Conservation (phyloP, 2,888 invertebrate genomes). For the Drosophila meridiana region DNA sequence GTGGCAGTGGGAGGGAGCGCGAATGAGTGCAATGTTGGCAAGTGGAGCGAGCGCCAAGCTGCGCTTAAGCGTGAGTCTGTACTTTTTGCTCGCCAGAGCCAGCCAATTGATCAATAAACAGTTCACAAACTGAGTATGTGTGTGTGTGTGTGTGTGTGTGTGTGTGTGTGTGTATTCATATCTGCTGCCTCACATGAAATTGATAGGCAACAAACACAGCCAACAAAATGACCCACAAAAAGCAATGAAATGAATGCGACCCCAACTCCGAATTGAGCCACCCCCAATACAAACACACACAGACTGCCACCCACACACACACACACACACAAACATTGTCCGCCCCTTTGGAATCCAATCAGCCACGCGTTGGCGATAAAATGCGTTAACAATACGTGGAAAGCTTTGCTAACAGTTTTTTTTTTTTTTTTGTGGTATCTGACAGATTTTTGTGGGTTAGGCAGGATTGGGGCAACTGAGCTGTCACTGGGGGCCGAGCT, state of each 20-base stretch:
- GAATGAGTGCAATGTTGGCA: conserved; percentile 54
- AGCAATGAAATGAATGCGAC: conserved; percentile 51
- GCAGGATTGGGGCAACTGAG: conserved; percentile 20
- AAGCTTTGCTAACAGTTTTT: conserved; percentile 78
- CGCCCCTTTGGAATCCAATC: conserved; percentile 75
- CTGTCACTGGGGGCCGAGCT: conserved; percentile 5
- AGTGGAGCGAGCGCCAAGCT: conserved; percentile 64
- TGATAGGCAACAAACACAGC: conserved; percentile 57
- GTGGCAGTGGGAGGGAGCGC: conserved; percentile 12
- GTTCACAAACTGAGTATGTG: conserved; percentile 19
- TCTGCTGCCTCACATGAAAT: conserved; percentile 34
- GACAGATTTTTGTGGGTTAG: conserved; percentile 79
- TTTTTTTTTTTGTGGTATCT: conserved; percentile 56
- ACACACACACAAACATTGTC: conserved; percentile 13
- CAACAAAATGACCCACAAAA: conserved; percentile 75
- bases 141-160: background rate
- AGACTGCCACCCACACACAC: conserved; percentile 1
- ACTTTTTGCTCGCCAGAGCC: conserved; percentile 51
- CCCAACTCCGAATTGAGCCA: conserved; percentile 15
- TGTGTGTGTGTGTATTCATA: conserved; percentile 16
- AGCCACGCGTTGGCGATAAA: conserved; percentile 82
- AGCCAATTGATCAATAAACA: conserved; percentile 61
- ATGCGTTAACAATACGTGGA: conserved; percentile 82
- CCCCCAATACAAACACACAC: conserved; percentile 9
- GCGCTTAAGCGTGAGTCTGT: conserved; percentile 72